Conservation (phyloP, 2,113 vertebrate species). For the Furnarius figulus region DNA sequence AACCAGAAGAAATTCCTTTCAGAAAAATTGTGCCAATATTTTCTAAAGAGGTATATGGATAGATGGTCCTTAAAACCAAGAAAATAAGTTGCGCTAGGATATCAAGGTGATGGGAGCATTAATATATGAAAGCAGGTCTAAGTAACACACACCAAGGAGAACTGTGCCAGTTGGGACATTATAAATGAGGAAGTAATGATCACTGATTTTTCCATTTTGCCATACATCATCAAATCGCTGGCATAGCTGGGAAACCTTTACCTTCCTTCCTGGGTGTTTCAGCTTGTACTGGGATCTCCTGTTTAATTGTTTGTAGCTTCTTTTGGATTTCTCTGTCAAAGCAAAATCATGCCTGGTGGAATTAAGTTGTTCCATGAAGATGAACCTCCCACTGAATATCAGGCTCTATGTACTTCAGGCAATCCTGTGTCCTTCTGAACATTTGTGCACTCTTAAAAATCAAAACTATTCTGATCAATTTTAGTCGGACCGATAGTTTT, state of each 20-base stretch:
- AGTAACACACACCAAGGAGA: constrained; percentile 2
- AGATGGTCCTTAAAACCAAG: background rate
- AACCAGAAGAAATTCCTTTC: background rate
- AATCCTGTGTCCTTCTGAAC: background rate
- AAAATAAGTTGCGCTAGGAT: background rate
- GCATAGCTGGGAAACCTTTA: background rate
- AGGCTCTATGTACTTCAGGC: background rate
- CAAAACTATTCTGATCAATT: background rate
- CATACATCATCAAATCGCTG: background rate
- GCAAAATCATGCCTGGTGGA: background rate
- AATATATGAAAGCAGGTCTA: background rate
- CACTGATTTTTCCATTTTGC: background rate
- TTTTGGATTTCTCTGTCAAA: background rate
- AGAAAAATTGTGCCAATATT: background rate
- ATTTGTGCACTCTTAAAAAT: background rate
- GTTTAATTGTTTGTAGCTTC: background rate
- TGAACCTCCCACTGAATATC: background rate
- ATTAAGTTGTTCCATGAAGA: background rate
- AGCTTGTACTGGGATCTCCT: background rate
- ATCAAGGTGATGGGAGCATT: background rate
- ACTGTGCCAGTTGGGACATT: background rate
- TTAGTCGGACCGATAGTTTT: background rate
- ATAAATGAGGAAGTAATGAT: background rate
- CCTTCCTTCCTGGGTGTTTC: background rate
- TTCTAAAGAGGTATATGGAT: background rate